A percentile compares a stretch with the other conserved stretches of the same genome.
Evolutionary conservation across 2,797 vertebrate genomes (phyloP).

Genomic region (Triplophysa yarkandensis): DNA sequence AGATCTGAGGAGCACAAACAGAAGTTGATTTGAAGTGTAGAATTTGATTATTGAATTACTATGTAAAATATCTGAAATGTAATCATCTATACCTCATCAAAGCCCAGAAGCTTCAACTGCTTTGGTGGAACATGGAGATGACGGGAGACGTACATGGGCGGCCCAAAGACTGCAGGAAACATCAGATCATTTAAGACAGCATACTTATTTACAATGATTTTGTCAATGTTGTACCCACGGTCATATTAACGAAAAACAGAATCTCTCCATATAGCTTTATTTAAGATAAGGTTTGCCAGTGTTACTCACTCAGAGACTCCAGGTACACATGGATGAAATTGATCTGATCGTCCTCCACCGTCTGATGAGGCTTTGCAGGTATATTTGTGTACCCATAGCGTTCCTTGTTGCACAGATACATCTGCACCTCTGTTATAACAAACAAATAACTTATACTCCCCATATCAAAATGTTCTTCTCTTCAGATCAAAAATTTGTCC

Average conservation of each 20-base stretch:
- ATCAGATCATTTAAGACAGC: slow-evolving; percentile 24
- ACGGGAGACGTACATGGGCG: slow-evolving; percentile 84
- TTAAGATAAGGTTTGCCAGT: neutral
- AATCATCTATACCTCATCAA: slow-evolving; percentile 84
- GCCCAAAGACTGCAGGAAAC: slow-evolving; percentile 84
- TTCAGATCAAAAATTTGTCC: neutral
- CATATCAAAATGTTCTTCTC: too few species aligned
- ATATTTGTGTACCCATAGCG: slow-evolving; percentile 91
- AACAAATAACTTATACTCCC: neutral
- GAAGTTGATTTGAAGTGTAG: neutral
- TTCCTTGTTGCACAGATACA: slow-evolving; percentile 88
- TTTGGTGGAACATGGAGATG: slow-evolving; percentile 80
- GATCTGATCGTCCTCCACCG: slow-evolving; percentile 83
- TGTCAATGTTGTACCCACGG: too few species aligned
- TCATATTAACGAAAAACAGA: too few species aligned
- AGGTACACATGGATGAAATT: slow-evolving; percentile 91
- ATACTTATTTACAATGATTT: slow-evolving; percentile 1
- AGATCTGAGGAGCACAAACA: slow-evolving; percentile 76
- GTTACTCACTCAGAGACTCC: slow-evolving; percentile 87
- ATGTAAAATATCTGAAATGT: neutral
- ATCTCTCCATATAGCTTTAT: too few species aligned
- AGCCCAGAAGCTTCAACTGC: slow-evolving; percentile 87
- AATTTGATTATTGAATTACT: neutral
- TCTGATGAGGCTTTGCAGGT: slow-evolving; percentile 86
- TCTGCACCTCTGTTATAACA: slow-evolving; percentile 76